Base-by-base conservation (phyloP, 2,113 vertebrate genomes). In the Acanthisitta chloris region DNA sequence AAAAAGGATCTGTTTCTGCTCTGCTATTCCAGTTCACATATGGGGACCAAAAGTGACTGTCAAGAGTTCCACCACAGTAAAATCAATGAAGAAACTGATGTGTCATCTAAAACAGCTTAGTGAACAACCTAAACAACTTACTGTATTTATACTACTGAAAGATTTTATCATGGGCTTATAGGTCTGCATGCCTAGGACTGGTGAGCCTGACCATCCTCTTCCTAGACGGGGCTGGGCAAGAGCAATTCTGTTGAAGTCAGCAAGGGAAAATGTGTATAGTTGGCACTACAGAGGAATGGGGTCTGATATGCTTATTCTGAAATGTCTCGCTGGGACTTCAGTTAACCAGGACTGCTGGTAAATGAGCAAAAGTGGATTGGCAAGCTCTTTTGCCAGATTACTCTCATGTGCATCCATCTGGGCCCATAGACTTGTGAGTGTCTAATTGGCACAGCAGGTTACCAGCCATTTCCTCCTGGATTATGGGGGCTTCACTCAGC, bases 111-210 rank as follows among this genome's bases (percentile, higher is more conserved):
- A 91, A 26, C 17, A 49, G 12, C 21, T 34, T 54, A 54, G 14
- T 67, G 42, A 45, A 57, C 16, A 58, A 34, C 59, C 18, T 31
- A 40, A 61, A 13, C 4, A 18, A 4, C 2, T 91, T 65, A 17
- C 14, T 16, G 10, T 48, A 43, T 19, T 55, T 11, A 31, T 18
- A 43, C 7, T 0, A 0, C 26, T 43, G n/a, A 38, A 71, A 58
- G 14, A 29, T 51, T 83, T 76, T 40, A 31, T 38, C 36, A 31
- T 8, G 16, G 6, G 7, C 4, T 4, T 17, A 2, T 10, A 42
- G 6, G 16, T 29, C 55, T 62, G 17, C 6, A 36, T 1, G 2
- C 7, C 9, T 34, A 45, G 34, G 40, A 10, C 40, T 55, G 17
- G 25, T 29, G 8, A 77, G 5, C 8, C 12, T 65, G 25, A 17